These are phyloP conservation scores for Heloderma charlesbogerti DNA, from an alignment of 2,113 vertebrate species.

Conservation along the genomic window DNA sequence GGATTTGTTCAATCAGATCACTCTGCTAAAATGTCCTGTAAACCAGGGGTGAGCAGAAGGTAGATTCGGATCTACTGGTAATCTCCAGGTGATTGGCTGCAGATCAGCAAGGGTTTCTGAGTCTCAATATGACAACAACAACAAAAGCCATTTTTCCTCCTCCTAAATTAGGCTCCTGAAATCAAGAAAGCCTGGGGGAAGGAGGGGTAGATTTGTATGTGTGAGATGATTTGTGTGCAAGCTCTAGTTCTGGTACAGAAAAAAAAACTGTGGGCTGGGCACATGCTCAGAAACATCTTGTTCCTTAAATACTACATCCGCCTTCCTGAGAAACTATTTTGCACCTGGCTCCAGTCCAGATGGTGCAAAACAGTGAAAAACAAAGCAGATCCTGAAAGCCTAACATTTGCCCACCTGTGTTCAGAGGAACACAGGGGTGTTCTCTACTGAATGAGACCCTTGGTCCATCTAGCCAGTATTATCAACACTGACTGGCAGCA, in stretches of 20 bases:
- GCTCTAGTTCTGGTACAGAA: neutral
- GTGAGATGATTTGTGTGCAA: neutral
- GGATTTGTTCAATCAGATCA: neutral
- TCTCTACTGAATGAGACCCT: no score
- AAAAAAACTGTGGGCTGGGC: neutral
- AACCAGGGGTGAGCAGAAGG: neutral
- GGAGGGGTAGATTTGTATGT: neutral
- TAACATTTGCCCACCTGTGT: no score
- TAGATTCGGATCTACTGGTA: neutral
- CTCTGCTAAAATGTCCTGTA: no score
- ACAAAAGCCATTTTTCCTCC: no score
- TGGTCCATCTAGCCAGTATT: no score
- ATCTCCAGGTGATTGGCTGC: neutral
- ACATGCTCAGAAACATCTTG: neutral
- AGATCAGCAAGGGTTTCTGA: neutral
- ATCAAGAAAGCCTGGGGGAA: neutral
- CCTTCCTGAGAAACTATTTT: neutral
- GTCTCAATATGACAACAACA: neutral
- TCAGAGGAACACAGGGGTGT: no score
- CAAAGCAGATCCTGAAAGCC: no score
- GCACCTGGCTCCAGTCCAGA: no score
- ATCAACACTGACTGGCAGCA: no score
- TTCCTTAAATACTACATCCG: neutral
- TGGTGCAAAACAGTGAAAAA: no score
- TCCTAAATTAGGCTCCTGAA: neutral